Base-by-base conservation (phyloP, 2,888 invertebrate species). In the Cremastinae sp. region DNA sequence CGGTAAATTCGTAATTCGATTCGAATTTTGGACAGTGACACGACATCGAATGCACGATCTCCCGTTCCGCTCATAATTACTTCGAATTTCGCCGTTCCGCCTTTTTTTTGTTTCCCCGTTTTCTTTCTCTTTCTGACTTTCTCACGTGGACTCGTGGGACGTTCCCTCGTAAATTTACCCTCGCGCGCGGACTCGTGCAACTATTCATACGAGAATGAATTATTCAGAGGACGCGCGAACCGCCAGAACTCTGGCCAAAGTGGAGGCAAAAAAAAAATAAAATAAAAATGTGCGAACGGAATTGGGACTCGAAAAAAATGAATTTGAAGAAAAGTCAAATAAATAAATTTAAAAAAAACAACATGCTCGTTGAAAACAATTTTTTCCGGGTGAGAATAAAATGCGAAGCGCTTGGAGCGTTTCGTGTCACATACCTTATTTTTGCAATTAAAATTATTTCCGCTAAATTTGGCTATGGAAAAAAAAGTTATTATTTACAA, bases 131-230 rank as follows among this genome's bases (percentile, higher is more conserved):
- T n/a, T 16, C 14, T 58, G 49, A 28, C 53, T 10, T 38, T 43
- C 51, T 70, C 74, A 78, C 74, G 69, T 71, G 51, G 64, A 36
- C 45, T 49, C 64, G 20, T 41, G 8, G 36, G 28, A 28, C 43
- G 36, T 41, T 65, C 16, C 53, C 53, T 28, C 53, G 53, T 53
- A 43, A 38, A 53, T 38, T 66, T 56, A 56, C 54, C 45, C 54
- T 45, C 38, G 38, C 45, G 34, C 58, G 14, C 41, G 34, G 61
- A 49, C 53, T 65, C 62, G 58, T 38, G 65, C 58, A 45, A 68
- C 69, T 71, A 66, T 66, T 75, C 65, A 66, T 66, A 56, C 70
- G 75, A 10, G 78, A 74, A 83, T 82, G 82, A 81, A 79, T 79
- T 74, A 83, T 82, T 82, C 82, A 75, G 47, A 61, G 68, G 41